Evolutionary conservation across 2,888 invertebrate species (phyloP), one percentile per base, ranked within the genome.

Genomic region (Achlya flavicornis): DNA sequence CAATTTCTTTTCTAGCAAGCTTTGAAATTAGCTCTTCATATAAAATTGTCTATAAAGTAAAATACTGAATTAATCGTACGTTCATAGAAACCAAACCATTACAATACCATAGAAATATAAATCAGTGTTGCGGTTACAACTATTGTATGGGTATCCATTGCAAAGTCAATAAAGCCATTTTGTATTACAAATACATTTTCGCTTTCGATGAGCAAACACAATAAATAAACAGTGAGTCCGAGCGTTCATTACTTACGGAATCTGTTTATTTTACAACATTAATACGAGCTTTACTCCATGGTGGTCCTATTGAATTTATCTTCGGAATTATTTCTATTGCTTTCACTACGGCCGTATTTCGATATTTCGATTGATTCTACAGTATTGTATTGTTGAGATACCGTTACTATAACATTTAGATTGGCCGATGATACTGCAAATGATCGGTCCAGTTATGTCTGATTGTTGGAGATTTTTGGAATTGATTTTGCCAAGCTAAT

Each of bases 301-400:
- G 90, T 87, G 83, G 87, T 81, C 82, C 83, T 76, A 88, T 89
- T 88, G 81, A 84, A 83, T 85, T 83, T 83, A 85, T 86, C 80
- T 81, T 83, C 83, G 84, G 82, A 86, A 87, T 85, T 61, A 62
- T 63, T 64, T 57, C 66, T 61, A 74, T 67, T 66, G 65, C 60
- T 73, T 73, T 75, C 67, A 71, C 71, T 70, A 66, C 62, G 64
- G 59, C 57, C 63, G 62, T 70, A 73, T 80, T 83, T 81, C 73
- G 80, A 75, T 83, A 77, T 85, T 85, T 78, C 83, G 77, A 86
- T 86, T 81, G 86, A 87, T 84, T 85, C 79, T 68, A 71, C 70
- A 73, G 71, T 73, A 66, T 75, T 19, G 7, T 53, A 78, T 76
- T 76, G 80, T 80, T 73, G 69, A 64, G 63, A 60, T 66, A 78